These are phyloP conservation scores for Gallinago media DNA, from an alignment of 2,113 vertebrate species.

Conservation along the genomic window DNA sequence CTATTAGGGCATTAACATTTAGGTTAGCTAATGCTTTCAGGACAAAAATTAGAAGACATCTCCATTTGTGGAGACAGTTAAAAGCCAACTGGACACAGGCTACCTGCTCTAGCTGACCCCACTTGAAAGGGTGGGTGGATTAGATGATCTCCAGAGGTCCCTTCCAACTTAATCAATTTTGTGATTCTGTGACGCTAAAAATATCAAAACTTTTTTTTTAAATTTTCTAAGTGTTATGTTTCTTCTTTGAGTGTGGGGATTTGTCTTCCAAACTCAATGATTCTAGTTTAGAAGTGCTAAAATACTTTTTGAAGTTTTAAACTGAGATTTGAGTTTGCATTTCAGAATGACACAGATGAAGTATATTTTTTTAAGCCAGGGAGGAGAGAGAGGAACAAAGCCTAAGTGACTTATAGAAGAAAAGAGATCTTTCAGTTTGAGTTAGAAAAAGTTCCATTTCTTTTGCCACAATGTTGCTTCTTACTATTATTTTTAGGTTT, in stretches of 20 bases:
- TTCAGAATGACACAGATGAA: background rate
- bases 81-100: background rate
- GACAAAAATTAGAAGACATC: background rate
- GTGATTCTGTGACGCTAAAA: background rate
- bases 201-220: background rate
- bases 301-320: background rate
- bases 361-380: background rate
- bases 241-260: background rate
- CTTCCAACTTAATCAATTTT: background rate
- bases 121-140: background rate
- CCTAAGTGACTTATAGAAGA: background rate
- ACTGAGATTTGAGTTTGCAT: background rate
- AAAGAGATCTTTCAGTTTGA: background rate
- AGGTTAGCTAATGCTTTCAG: background rate
- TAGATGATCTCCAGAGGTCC: background rate
- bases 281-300: background rate
- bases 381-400: background rate
- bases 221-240: background rate
- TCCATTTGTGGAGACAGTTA: background rate
- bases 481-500: background rate
- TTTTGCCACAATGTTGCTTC: background rate
- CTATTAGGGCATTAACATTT: background rate
- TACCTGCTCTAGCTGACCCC: background rate
- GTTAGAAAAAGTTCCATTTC: background rate
- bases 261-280: background rate